These are phyloP conservation scores for Burhinus bistriatus DNA, from an alignment of 2,113 vertebrate species.

Conservation along the genomic window DNA sequence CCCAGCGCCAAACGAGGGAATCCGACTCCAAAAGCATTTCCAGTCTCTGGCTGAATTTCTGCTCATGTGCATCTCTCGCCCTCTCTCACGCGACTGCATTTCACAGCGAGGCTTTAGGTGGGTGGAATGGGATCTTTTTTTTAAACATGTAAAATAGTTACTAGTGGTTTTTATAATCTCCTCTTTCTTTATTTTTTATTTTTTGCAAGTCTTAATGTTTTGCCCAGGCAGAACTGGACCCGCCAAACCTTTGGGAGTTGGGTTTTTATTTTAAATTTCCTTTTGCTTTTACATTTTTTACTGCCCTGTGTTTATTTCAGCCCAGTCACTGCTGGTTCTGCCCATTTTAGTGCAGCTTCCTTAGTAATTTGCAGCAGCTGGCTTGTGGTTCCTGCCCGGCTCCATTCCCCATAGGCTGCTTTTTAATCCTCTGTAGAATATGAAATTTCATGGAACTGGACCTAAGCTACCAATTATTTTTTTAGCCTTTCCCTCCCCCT, in stretches of 20 bases:
- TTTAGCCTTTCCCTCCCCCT: slow-evolving; percentile 58
- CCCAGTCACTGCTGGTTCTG: slow-evolving; percentile 65
- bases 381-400: slow-evolving; percentile 59
- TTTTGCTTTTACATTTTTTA: slow-evolving; percentile 68
- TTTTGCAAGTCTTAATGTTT: slow-evolving; percentile 72
- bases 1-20: slow-evolving; percentile 68
- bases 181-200: slow-evolving; percentile 71
- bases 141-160: slow-evolving; percentile 73
- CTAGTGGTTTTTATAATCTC: slow-evolving; percentile 71
- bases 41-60: slow-evolving; percentile 67
- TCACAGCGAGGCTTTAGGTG: slow-evolving; percentile 77
- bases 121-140: slow-evolving; percentile 76
- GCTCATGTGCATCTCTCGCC: slow-evolving; percentile 62
- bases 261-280: slow-evolving; percentile 35
- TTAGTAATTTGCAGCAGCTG: slow-evolving; percentile 66
- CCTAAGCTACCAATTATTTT: slow-evolving; percentile 64
- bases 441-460: slow-evolving; percentile 64
- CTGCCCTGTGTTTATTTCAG: slow-evolving; percentile 58
- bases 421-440: slow-evolving; percentile 65
- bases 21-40: slow-evolving; percentile 54
- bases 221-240: slow-evolving; percentile 69
- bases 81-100: slow-evolving; percentile 64
- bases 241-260: slow-evolving; percentile 58
- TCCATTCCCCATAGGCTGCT: slow-evolving; percentile 51
- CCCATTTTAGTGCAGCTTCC: slow-evolving; percentile 70